Base-by-base conservation (phyloP, 2,113 vertebrate genomes). In the Coracopsis vasa region DNA sequence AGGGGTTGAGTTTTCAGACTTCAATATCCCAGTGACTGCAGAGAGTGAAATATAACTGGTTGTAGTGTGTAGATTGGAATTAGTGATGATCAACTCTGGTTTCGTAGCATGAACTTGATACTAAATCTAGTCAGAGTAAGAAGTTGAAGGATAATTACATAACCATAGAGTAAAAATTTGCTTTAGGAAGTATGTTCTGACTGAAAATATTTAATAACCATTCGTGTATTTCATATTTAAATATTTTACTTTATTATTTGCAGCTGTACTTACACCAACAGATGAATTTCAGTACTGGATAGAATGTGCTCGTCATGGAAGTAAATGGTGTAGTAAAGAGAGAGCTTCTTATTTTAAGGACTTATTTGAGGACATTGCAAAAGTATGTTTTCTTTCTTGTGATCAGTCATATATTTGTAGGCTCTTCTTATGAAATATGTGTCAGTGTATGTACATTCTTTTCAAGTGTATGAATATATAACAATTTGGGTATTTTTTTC, bases 281-380 rank as follows among this genome's bases (percentile, higher is more conserved):
- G 99, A 99, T 98, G 99, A 99, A 94, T 99, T 99, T 97, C 98
- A 99, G 95, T 99, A 99, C 97, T 99, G 99, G 99, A 93, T 79
- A 64, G 99, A 99, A 73, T 97, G 99, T 88, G 97, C 98, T 93
- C 97, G 64, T 82, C 98, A 94, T 97, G 99, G 98, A 80, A 98
- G 95, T 97, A 99, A 98, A 92, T 98, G 96, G 66, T 98, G 88
- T 60, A 97, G 72, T 92, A 98, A 97, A 98, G 99, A 99, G 70
- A 97, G 99, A 95, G 99, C 99, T 18, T 66, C 87, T 62, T 96
- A 98, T 97, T 99, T 99, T 97, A 97, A 93, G 81, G 98, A 98
- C 61, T 95, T 99, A 2, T 99, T 99, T 98, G 98, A 98, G 96
- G 95, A 97, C 71, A 96, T 99, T 96, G 97, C 98, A 95, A 99